Conservation (phyloP, 2,797 vertebrate species). For the Epinephelus malabaricus region DNA sequence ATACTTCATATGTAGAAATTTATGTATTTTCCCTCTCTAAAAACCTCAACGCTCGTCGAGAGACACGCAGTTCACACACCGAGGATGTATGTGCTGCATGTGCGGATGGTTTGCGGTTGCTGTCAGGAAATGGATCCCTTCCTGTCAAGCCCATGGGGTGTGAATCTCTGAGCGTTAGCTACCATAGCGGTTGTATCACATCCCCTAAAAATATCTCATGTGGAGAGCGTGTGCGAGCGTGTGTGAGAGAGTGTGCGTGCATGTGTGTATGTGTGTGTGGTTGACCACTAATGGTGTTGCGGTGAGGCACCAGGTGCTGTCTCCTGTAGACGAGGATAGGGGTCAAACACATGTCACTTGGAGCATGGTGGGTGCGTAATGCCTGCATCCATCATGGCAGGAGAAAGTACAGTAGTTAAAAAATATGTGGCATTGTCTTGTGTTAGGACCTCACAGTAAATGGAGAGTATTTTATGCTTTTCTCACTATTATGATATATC, state of each 20-base stretch:
- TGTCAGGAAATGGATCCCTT: conserved; percentile 88
- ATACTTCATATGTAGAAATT: conserved; percentile 3
- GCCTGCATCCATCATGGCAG: conserved; percentile 57
- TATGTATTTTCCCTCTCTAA: conserved; percentile 15
- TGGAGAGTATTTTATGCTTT: conserved; percentile 7
- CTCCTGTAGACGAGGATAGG: conserved; percentile 62
- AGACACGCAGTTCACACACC: conserved; percentile 26
- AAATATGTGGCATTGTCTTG: conserved; percentile 45
- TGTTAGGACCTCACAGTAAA: conserved; percentile 55
- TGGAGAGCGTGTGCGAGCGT: conserved; percentile 19
- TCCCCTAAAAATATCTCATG: conserved; percentile 73
- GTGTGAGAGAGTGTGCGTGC: conserved; percentile 22
- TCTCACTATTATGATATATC: conserved; percentile 26
- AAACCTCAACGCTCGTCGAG: conserved; percentile 30
- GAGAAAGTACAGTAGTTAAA: conserved; percentile 28
- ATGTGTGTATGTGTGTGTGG: conserved; percentile 35
- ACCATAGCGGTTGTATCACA: conserved; percentile 63
- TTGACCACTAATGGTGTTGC: conserved; percentile 76
- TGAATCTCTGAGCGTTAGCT: conserved; percentile 73
- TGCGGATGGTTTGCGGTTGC: conserved; percentile 79
- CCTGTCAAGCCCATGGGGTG: conserved; percentile 78
- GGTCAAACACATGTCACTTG: conserved; percentile 79
- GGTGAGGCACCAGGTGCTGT: conserved; percentile 80
- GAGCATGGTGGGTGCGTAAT: conserved; percentile 29
- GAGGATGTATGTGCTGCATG: conserved; percentile 46